Conservation (phyloP, 1,140 invertebrate species). For the Batillaria attramentaria region DNA sequence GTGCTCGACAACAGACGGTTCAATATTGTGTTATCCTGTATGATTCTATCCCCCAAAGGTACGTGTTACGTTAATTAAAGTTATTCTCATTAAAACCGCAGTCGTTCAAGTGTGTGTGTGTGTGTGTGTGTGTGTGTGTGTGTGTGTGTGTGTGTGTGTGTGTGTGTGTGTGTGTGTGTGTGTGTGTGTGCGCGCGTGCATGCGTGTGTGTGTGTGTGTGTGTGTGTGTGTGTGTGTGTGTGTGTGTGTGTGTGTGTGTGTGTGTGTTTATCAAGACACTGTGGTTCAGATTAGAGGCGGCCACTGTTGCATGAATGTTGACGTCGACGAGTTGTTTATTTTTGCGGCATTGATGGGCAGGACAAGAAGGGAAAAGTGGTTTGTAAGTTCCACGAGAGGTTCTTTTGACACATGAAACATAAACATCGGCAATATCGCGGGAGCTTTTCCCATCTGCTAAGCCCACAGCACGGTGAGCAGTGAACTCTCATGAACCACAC, state of each 20-base stretch:
- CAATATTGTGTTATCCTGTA: too few relatives aligned
- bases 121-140: background rate
- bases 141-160: background rate
- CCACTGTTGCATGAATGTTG: background rate
- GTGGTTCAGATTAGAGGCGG: background rate
- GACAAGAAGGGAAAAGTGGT: background rate
- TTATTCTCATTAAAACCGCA: too few relatives aligned
- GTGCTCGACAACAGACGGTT: too few relatives aligned
- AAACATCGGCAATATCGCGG: background rate
- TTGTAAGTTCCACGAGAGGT: background rate
- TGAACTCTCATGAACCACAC: too few relatives aligned
- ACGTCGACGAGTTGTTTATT: background rate
- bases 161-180: background rate
- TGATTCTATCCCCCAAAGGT: too few relatives aligned
- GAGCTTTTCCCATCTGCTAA: too few relatives aligned
- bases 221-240: background rate
- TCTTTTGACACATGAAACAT: background rate
- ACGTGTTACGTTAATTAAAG: too few relatives aligned
- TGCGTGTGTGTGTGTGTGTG: background rate
- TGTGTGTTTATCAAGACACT: background rate
- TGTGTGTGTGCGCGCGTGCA: background rate
- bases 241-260: background rate
- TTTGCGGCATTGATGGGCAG: background rate
- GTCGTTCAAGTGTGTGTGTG: background rate
- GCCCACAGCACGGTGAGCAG: too few relatives aligned